Evolutionary conservation across 2,888 invertebrate species (phyloP), one percentile per base, ranked within the genome.

Genomic region (Parnassius mnemosyne): DNA sequence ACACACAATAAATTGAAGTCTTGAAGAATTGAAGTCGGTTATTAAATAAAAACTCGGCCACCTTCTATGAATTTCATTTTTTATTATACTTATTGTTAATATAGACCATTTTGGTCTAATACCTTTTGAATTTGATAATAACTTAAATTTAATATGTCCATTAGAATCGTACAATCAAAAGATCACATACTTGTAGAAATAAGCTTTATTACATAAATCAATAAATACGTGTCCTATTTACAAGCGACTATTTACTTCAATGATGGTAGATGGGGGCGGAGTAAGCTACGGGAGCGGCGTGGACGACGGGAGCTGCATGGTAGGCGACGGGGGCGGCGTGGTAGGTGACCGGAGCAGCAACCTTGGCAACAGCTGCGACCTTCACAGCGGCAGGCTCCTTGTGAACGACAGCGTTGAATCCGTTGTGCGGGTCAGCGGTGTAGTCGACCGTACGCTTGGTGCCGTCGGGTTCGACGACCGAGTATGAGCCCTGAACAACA

Each of bases 391-490:
- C 72, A 56, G 84, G 78, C 63, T 92, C 90, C 68, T 81, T 88
- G 79, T 83, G 89, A 5, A 93, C 93, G 53, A 93, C 92, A 34
- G 93, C 93, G 80, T 93, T 93, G 84, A 93, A 93, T 20, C 93
- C 79, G 80, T 92, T 84, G 85, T 89, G 79, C 42, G 77, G 78
- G 70, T 89, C 88, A 53, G 89, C 87, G 67, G 85, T 85, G 82
- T 89, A 89, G 55, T 93, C 93, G 2, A 93, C 93, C 61, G 88
- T 92, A 70, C 93, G 90, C 76, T 87, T 89, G 75, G 89, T 91
- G 73, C 93, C 93, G 67, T 93, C 93, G 60, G 93, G 85, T 72
- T 93, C 93, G 44, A 87, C 85, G 10, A 93, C 84, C 70, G 92
- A 92, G 85, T 93, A 93, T 59, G 91, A 90, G 63, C 93, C 93